Percentiles rank a stretch among this genome's conserved stretches.
phyloP scores from a whole-genome alignment of 2,113 vertebrate genomes.

The Pluvialis apricaria region DNA sequence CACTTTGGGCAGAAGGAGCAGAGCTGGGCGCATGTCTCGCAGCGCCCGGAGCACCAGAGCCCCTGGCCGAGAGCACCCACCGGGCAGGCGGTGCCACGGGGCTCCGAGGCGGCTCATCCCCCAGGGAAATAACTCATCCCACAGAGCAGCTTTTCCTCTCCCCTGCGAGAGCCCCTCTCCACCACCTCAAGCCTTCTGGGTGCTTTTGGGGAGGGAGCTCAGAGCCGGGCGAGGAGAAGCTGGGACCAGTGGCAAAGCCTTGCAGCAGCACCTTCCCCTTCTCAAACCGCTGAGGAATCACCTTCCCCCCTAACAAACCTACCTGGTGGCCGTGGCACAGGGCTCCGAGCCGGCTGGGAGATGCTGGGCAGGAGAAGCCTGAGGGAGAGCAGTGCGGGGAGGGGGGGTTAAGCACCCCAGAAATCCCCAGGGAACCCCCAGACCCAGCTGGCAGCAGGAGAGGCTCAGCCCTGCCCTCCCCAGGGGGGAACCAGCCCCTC shows the following conservation, averaged over 20 bases:
- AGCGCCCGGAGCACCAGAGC: background rate
- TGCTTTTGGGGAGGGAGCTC: background rate
- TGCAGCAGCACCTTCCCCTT: background rate
- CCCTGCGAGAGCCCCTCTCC: background rate
- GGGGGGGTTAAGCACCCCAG: background rate
- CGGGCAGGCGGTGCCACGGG: rapidly evolving
- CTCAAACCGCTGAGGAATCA: background rate
- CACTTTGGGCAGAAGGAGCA: background rate
- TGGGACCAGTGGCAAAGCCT: background rate
- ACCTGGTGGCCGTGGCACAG: background rate
- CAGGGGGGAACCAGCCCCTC: background rate
- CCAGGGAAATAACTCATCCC: background rate
- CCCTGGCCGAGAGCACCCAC: background rate
- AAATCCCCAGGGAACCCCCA: background rate
- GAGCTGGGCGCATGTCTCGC: background rate
- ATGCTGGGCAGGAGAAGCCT: background rate
- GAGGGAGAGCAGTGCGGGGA: background rate
- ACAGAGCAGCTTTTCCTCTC: background rate
- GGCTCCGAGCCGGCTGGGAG: background rate
- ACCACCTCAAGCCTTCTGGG: background rate
- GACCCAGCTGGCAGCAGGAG: background rate
- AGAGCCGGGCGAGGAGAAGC: background rate
- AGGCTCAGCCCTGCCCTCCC: background rate
- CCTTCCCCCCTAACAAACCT: background rate
- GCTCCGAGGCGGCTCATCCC: background rate